Evolutionary conservation across 2,113 vertebrate genomes (phyloP), one percentile per base, ranked within the genome.

Genomic region (Ctenodactylus gundi): DNA sequence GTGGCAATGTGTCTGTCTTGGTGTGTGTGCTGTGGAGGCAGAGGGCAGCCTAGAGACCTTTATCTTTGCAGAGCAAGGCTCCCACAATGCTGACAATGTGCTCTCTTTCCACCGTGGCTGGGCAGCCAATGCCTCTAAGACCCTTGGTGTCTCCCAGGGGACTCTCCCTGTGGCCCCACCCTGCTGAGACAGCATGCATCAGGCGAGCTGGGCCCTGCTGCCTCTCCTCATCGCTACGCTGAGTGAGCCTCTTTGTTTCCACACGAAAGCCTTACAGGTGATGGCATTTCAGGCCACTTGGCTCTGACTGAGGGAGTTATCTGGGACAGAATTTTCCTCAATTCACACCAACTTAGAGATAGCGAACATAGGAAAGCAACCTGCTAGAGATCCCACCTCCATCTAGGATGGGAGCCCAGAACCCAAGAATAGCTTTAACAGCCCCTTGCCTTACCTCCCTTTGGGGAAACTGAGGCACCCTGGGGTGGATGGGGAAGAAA

Each of bases 401-500:
- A 4, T 88, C 44, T 65, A 49, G 80, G n/a, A 39, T 3, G 64
- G 49, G 76, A 75, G 87, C n/a, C 12, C 14, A 4, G 49, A 41
- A 72, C 12, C 62, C 44, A 21, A 72, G 36, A 76, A 29, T 14
- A 68, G 31, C 67, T 70, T n/a, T 4, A 3, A 27, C 20, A 41
- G 1, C 17, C 34, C 51, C 41, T 84, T 39, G 29, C 36, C 25
- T 76, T 17, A 58, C 9, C 25, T 75, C 20, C 6, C 8, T 17
- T 4, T 14, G 53, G 84, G 88, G 68, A 86, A 73, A 68, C 46
- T 34, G 80, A 87, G 80, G 53, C n/a, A n/a, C 60, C 39, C 1
- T 0, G 7, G 8, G 8, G 13, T 8, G 17, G 15, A 12, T 36
- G 25, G 6, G 7, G 34, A 4, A 39, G 7, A 39, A 20, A 1